phyloP scores from a whole-genome alignment of 1,140 invertebrate genomes.

The Drosophila auraria region DNA sequence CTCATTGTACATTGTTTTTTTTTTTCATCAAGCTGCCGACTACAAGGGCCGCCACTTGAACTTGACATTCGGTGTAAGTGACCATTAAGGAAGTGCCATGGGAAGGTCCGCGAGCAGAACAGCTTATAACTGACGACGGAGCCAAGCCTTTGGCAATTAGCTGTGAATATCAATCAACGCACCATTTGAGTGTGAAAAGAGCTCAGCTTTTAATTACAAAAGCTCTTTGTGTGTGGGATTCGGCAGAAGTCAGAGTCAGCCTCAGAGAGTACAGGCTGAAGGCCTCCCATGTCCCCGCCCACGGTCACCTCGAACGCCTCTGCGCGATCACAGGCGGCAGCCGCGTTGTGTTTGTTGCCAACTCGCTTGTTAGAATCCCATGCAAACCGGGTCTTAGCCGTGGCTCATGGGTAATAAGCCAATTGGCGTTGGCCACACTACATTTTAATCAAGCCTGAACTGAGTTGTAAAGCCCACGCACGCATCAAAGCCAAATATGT shows the following conservation, averaged over 20 bases:
- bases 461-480: conserved; percentile 69
- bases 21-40: conserved; percentile 6
- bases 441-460: conserved; percentile 68
- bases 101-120: conserved; percentile 27
- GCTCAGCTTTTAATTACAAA: conserved; percentile 74
- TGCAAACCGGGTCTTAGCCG: conserved; percentile 65
- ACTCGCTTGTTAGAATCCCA: conserved; percentile 69
- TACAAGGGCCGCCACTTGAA: conserved; percentile 50
- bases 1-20: conserved; percentile 49
- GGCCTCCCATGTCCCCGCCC: conserved; percentile 65
- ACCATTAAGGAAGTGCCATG: conserved; percentile 66
- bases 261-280: conserved; percentile 36
- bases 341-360: conserved; percentile 57
- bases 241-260: conserved; percentile 30
- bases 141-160: conserved; percentile 74
- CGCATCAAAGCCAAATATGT: conserved; percentile 72
- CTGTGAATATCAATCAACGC: conserved; percentile 78
- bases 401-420: conserved; percentile 74
- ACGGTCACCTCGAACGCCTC: conserved; percentile 60
- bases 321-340: conserved; percentile 37
- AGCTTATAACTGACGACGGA: background rate
- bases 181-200: conserved; percentile 68
- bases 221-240: conserved; percentile 39
- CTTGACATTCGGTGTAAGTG: conserved; percentile 58
- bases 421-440: conserved; percentile 75